Evolutionary conservation across 1,140 invertebrate species (phyloP), one percentile per base, ranked within the genome.

Genomic region (Atopsyche davidsoni): DNA sequence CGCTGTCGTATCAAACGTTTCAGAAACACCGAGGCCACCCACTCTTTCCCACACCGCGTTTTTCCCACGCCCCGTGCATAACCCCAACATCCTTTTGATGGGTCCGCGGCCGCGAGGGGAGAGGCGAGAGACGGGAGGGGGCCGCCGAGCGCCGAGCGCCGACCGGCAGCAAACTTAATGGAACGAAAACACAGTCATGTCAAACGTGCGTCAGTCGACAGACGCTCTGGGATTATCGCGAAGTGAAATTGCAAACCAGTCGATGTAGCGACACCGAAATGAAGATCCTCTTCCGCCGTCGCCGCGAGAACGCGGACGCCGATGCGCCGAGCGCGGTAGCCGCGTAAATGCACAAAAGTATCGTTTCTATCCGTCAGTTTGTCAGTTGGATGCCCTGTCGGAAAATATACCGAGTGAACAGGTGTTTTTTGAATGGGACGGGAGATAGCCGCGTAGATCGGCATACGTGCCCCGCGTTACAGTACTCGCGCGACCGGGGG

Each of bases 21-120:
- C 72, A 75, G 72, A 75, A 73, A 53, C 54, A 67, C 66, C 71
- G 71, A 74, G 76, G 79, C 75, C 79, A 81, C 81, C 80, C 79
- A 82, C 81, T 82, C 79, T 82, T 82, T 83, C 80, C 80, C 81
- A 82, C 80, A 82, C 78, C 78, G 78, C 78, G 77, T 81, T 82
- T 77, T 83, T 82, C 81, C 79, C 81, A 82, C 81, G 81, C 79
- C 80, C 80, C 77, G 75, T 75, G 73, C 73, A 73, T 82, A 83
- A 82, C 80, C 81, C 79, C 77, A 75, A 82, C 79, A 81, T 80
- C 79, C 79, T 75, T 70, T 48, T 74, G 68, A 68, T 63, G 72
- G 28, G 42, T 45, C 40, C 42, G 42, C 42, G 39, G 14, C 10
- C 28, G 32, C 32, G 42, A 45, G 25, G 18, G 11, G 43, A 11